Percentiles rank a stretch among this genome's conserved stretches.
Conservation (phyloP, 2,797 vertebrate genomes). For the Sebastes diploproa region DNA sequence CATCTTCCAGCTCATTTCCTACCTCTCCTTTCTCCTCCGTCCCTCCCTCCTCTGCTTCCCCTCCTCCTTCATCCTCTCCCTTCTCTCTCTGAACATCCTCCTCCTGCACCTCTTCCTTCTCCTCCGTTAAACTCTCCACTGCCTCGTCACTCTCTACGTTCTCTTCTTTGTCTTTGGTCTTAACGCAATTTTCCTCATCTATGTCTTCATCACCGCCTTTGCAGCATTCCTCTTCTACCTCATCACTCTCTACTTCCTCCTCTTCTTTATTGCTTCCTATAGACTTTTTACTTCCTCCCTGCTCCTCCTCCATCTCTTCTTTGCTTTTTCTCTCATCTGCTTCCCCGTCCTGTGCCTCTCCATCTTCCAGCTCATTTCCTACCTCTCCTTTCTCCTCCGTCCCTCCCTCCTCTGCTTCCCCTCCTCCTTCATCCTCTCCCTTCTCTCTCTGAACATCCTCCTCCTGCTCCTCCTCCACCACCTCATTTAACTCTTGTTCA, state of each 20-base stretch:
- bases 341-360: background rate
- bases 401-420: background rate
- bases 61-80: background rate
- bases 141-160: background rate
- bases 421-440: background rate
- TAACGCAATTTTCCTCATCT: background rate
- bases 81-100: background rate
- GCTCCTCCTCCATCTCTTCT: constrained; percentile 12
- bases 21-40: background rate
- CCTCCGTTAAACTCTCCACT: background rate
- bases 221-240: constrained; percentile 25
- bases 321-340: background rate
- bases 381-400: background rate
- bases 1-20: background rate
- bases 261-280: background rate
- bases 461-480: background rate
- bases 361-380: background rate
- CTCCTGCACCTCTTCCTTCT: background rate
- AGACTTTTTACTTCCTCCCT: background rate
- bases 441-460: background rate
- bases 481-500: constrained; percentile 26
- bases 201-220: background rate
- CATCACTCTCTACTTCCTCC: background rate
- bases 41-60: background rate
- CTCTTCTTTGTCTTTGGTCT: background rate